Percentiles rank a stretch among this genome's conserved stretches.
phyloP scores from a whole-genome alignment of 2,113 vertebrate species.

The Gallinago paraguaiae region DNA sequence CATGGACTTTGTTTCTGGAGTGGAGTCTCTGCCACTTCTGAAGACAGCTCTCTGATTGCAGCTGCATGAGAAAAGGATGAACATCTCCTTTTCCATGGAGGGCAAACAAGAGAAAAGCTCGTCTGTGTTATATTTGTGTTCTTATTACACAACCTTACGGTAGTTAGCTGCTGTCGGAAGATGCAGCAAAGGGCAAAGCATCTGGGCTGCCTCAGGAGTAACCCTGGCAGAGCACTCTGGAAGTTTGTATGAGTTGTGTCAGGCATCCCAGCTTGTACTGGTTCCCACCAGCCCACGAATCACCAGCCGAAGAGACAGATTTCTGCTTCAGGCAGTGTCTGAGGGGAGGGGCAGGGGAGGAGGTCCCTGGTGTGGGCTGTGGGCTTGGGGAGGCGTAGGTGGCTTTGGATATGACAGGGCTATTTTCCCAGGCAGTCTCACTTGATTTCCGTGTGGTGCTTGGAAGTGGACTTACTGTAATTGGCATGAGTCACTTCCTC shows the following conservation, averaged over 20 bases:
- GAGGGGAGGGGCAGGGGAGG: not conserved
- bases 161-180: not conserved
- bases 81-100: not conserved
- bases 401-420: not conserved
- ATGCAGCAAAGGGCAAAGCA: not conserved
- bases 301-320: not conserved
- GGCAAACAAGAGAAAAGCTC: not conserved
- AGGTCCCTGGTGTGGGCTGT: not conserved
- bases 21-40: not conserved
- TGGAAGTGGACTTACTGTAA: conserved; percentile 34
- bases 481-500: conserved; percentile 51
- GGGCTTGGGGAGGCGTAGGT: not conserved
- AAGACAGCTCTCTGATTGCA: not conserved
- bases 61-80: not conserved
- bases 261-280: not conserved
- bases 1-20: not conserved
- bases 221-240: not conserved
- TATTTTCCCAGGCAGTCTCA: conserved; percentile 9
- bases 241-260: not conserved
- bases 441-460: not conserved
- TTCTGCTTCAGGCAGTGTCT: not conserved
- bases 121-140: not conserved
- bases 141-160: not conserved
- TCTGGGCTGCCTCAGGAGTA: not conserved
- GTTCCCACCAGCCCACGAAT: not conserved